Evolutionary conservation across 2,797 vertebrate species (phyloP).

Genomic region (Pantherophis alleghaniensis): DNA sequence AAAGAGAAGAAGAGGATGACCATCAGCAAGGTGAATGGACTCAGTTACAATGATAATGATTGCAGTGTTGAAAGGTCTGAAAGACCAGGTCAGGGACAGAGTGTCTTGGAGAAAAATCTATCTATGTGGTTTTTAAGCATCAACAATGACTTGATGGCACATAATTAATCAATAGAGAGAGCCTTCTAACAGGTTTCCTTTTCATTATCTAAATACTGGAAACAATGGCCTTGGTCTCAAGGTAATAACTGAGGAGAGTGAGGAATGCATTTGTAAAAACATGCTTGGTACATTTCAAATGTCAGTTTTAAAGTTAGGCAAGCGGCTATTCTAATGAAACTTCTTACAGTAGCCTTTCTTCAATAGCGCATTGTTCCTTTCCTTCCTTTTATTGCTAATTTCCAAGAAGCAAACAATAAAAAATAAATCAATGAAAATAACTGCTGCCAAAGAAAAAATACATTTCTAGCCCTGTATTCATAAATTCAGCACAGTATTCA

Average conservation of each 20-base stretch:
- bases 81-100: neutral
- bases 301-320: neutral
- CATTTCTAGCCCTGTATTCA: neutral
- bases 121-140: neutral
- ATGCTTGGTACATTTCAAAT: neutral
- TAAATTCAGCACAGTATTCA: neutral
- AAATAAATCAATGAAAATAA: slow-evolving; percentile 9
- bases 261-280: neutral
- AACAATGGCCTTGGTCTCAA: neutral
- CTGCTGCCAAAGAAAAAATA: neutral
- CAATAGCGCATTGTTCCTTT: neutral
- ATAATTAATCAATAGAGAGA: neutral
- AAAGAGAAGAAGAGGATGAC: neutral
- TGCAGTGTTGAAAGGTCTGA: neutral
- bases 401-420: slow-evolving; percentile 8
- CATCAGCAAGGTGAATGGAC: neutral
- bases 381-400: neutral
- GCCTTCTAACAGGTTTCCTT: neutral
- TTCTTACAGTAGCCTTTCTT: neutral
- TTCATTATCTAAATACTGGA: neutral
- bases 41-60: neutral
- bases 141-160: neutral
- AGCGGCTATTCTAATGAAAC: neutral
- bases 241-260: neutral
- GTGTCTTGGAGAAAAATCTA: neutral